These are phyloP conservation scores for Catalaphyllia jardinei DNA, from an alignment of 64 coral and sea anemone genomes.

Conservation along the genomic window DNA sequence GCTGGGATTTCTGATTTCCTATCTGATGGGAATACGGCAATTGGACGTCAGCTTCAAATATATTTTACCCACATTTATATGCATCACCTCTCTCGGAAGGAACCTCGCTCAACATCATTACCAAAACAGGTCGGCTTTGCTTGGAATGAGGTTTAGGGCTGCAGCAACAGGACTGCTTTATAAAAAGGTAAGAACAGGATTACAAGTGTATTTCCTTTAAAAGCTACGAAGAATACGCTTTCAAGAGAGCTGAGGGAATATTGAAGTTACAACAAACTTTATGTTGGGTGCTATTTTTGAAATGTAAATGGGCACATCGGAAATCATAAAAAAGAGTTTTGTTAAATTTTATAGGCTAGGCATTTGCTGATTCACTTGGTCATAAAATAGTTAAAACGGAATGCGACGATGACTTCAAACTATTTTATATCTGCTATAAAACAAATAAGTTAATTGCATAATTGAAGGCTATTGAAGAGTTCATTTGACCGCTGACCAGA, in stretches of 20 bases:
- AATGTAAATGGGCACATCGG: background rate
- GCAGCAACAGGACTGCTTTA: conserved; percentile 83
- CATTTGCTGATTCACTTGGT: background rate
- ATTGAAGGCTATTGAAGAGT: background rate
- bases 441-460: background rate
- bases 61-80: conserved; percentile 90
- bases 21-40: conserved; percentile 81
- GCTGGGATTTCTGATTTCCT: conserved; percentile 86
- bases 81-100: conserved; percentile 82
- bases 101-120: conserved; percentile 94
- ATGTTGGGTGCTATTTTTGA: background rate
- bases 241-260: no score
- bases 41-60: conserved; percentile 87
- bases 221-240: background rate
- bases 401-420: background rate
- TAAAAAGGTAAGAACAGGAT: conserved; percentile 67
- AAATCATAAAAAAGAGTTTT: background rate
- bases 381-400: background rate
- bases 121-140: conserved; percentile 81
- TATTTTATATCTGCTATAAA: background rate
- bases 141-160: conserved; percentile 85
- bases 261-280: background rate
- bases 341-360: background rate
- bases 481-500: background rate
- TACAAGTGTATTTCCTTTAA: background rate